Evolutionary conservation across 2,888 invertebrate species (phyloP), one percentile per base, ranked within the genome.

Genomic region (Diploptera punctata): DNA sequence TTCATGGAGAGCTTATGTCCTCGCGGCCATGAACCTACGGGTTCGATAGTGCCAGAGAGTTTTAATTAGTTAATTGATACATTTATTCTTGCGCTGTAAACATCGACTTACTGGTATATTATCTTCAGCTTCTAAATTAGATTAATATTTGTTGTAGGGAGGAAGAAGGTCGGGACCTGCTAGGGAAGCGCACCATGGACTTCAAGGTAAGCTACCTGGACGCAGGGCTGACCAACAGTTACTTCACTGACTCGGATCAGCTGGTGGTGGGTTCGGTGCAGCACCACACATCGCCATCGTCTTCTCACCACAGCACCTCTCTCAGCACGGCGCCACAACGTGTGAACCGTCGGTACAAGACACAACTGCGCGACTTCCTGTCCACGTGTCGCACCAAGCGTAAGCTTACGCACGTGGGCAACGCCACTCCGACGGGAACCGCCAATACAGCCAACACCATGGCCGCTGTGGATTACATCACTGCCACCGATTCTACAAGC

Each of bases 121-220:
- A n/a, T n/a, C n/a, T n/a, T n/a, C n/a, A n/a, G n/a, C n/a, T n/a
- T n/a, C n/a, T n/a, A n/a, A n/a, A n/a, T n/a, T n/a, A n/a, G n/a
- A n/a, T n/a, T n/a, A n/a, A n/a, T n/a, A n/a, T n/a, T n/a, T n/a
- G n/a, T 83, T 86, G 47, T 84, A 97, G 97, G 90, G 99, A 99
- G 82, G 99, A 99, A 84, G 99, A 99, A 86, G 99, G 99, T 13
- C 90, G 97, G 76, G 99, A 99, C 84, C 86, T 99, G 74, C 87
- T 99, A 65, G 98, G 98, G 43, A 99, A 99, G 84, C 89, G 99
- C 76, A 99, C 98, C 5, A 98, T 98, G 94, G 98, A 99, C 84
- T 99, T 98, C 84, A 98, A 99, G 88, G 97, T 97, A 71, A 98
- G 98, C 82, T 99, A 99, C 84, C 88, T 98, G 79, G 97, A 97